Percentiles rank a stretch among this genome's conserved stretches.
phyloP scores from a whole-genome alignment of 2,113 vertebrate species.

The Panurus biarmicus region DNA sequence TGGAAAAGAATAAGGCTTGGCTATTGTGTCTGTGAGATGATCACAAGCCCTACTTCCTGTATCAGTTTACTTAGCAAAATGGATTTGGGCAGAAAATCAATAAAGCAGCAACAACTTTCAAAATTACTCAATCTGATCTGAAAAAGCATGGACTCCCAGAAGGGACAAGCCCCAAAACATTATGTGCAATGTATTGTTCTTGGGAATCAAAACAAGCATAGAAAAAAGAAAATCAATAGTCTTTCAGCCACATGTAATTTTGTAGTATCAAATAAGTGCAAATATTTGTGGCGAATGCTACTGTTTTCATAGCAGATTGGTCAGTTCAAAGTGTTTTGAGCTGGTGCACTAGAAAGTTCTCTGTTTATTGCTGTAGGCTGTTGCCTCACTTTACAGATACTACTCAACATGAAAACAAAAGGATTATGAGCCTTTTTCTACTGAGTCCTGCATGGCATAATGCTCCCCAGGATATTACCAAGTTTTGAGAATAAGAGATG shows the following conservation, averaged over 20 bases:
- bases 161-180: background rate
- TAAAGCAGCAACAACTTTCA: constrained; percentile 28
- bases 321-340: background rate
- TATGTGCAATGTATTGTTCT: background rate
- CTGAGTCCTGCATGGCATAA: background rate
- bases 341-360: background rate
- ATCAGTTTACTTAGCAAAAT: constrained; percentile 43
- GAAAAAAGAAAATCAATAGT: constrained; percentile 14
- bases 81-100: constrained; percentile 32
- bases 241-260: background rate
- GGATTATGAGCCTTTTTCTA: background rate
- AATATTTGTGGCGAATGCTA: background rate
- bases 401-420: background rate
- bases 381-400: background rate
- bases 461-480: background rate
- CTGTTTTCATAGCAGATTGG: background rate
- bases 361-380: background rate
- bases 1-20: background rate
- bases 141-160: background rate
- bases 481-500: background rate
- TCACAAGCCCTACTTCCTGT: background rate
- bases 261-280: background rate
- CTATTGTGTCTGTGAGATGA: background rate
- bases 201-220: constrained; percentile 15
- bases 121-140: constrained; percentile 22